phyloP scores from a whole-genome alignment of 2,888 invertebrate genomes.

The Chymomyza caudatula region DNA sequence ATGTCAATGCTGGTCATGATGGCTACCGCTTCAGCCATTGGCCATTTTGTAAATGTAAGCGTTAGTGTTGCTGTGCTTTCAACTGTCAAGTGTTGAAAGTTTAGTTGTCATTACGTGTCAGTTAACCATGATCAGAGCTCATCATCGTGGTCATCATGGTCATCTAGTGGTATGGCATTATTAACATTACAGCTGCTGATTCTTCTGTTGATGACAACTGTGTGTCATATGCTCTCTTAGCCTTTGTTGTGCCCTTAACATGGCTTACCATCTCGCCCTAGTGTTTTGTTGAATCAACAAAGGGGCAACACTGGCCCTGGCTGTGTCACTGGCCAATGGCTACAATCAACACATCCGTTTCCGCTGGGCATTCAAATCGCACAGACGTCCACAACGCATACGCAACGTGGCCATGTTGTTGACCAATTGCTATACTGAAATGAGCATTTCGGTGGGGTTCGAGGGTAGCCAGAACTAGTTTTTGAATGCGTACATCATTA shows the following conservation, averaged over 20 bases:
- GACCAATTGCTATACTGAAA: constrained; percentile 51
- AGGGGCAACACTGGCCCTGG: not conserved
- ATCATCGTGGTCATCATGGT: constrained; percentile 11
- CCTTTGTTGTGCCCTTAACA: not conserved
- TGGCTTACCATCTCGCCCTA: not conserved
- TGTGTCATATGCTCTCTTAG: not conserved
- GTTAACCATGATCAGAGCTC: constrained; percentile 60
- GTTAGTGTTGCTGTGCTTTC: constrained; percentile 20
- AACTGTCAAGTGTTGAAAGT: constrained; percentile 56
- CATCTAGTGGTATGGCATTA: not conserved
- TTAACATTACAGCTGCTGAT: constrained; percentile 3
- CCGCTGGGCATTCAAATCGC: constrained; percentile 43
- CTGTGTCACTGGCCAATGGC: constrained; percentile 10
- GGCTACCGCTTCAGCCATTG: not conserved
- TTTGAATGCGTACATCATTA: no score
- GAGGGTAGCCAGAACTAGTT: not conserved
- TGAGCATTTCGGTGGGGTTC: constrained; percentile 17
- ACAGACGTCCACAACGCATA: constrained; percentile 20
- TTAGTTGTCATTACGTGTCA: constrained; percentile 72
- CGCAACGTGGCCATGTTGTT: constrained; percentile 38
- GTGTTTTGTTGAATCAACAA: not conserved
- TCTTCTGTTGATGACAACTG: constrained; percentile 6
- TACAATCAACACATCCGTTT: constrained; percentile 61
- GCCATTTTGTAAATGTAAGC: constrained; percentile 2
- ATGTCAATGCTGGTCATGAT: constrained; percentile 4